Conservation (phyloP, 2,113 vertebrate genomes). For the Laterallus jamaicensis region DNA sequence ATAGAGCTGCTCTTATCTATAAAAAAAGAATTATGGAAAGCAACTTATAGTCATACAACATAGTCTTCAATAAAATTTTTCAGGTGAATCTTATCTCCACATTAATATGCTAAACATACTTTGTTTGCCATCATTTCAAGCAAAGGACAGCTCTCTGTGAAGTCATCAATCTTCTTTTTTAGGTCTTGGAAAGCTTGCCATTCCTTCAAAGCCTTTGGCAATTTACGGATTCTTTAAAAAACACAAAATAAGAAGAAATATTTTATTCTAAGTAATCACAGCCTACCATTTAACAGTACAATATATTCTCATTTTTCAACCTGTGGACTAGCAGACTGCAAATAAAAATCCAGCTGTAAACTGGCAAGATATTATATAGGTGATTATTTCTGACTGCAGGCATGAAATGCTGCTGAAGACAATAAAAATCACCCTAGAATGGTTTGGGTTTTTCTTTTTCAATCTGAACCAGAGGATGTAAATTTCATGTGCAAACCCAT, state of each 20-base stretch:
- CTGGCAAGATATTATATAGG: not conserved
- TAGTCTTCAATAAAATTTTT: not conserved
- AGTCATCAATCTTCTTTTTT: constrained; percentile 84
- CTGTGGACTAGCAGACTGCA: not conserved
- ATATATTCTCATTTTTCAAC: not conserved
- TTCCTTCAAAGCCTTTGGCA: constrained; percentile 84
- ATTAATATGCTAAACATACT: constrained; percentile 59
- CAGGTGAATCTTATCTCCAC: not conserved
- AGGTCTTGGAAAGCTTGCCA: constrained; percentile 84
- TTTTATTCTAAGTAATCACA: not conserved
- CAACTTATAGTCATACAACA: not conserved
- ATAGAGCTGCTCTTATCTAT: not conserved
- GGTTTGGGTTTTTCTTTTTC: not conserved
- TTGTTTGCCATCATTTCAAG: constrained; percentile 87
- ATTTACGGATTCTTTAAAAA: constrained; percentile 77
- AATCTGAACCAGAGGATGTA: too few species aligned
- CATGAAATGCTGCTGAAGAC: not conserved
- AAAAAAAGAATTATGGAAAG: not conserved
- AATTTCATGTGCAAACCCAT: too few species aligned
- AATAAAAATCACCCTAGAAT: not conserved
- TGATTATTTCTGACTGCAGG: not conserved
- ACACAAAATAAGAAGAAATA: not conserved
- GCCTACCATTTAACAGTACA: not conserved
- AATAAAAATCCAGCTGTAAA: not conserved
- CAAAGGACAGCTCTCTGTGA: constrained; percentile 82